These are phyloP conservation scores for Amphipoea lucens DNA, from an alignment of 2,888 invertebrate species.

Conservation along the genomic window DNA sequence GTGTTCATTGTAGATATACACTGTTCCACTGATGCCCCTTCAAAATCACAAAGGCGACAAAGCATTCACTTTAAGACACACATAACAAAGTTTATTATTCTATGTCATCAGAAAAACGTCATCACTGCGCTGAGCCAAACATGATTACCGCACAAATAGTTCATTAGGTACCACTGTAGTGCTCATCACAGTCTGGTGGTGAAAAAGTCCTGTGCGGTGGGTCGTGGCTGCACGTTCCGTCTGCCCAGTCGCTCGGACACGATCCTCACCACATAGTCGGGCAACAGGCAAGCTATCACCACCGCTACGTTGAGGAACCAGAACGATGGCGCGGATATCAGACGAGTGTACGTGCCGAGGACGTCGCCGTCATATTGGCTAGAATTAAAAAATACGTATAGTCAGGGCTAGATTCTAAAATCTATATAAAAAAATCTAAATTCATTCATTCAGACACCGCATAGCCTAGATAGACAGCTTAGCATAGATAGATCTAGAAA, in stretches of 20 bases:
- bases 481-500: too few species aligned
- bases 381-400: background rate
- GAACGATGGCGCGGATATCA: conserved; percentile 90
- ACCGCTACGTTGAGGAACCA: conserved; percentile 90
- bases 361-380: conserved; percentile 89
- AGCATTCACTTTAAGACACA: background rate
- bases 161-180: background rate
- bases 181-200: conserved; percentile 66
- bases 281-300: conserved; percentile 88
- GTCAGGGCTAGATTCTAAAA: background rate
- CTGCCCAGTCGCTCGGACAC: conserved; percentile 74
- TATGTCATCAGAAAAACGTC: background rate
- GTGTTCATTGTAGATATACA: background rate
- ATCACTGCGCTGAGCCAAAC: background rate
- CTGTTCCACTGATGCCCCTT: background rate
- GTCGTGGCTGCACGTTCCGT: conserved; percentile 16
- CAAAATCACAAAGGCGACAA: conserved; percentile 1
- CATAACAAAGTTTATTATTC: background rate
- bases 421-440: background rate
- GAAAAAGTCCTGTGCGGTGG: conserved; percentile 64
- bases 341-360: conserved; percentile 90
- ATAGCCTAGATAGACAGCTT: too few species aligned
- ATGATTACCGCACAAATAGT: background rate
- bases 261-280: conserved; percentile 86
- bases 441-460: background rate